Evolutionary conservation across 2,113 vertebrate species (phyloP).

Genomic region (Enhydra lutris): DNA sequence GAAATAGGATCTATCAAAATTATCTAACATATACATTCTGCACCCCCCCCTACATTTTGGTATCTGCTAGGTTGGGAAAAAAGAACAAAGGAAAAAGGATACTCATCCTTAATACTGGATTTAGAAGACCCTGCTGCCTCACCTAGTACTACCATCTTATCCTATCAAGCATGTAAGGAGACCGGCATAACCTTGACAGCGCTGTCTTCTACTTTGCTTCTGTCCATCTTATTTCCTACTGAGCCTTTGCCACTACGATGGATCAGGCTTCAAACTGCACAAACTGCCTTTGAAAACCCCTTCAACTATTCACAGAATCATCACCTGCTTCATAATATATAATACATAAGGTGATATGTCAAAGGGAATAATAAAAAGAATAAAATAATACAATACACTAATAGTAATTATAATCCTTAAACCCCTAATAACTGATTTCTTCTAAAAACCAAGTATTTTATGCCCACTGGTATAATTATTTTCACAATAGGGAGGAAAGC

Average conservation of each 20-base stretch:
- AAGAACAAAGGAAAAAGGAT: neutral
- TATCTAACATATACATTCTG: neutral
- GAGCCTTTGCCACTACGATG: neutral
- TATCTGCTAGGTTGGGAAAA: neutral
- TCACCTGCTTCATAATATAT: neutral
- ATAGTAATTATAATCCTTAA: neutral
- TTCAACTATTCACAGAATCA: neutral
- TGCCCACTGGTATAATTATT: neutral
- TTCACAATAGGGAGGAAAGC: neutral
- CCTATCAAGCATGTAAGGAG: neutral
- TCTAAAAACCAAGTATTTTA: neutral
- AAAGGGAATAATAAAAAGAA: constrained; percentile 26
- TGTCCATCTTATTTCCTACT: neutral
- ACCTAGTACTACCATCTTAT: neutral
- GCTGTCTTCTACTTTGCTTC: neutral
- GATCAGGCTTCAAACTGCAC: neutral
- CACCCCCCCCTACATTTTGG: neutral
- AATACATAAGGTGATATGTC: neutral
- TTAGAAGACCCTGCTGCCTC: neutral
- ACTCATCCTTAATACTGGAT: neutral
- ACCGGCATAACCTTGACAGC: neutral
- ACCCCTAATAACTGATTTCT: neutral
- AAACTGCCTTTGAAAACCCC: neutral
- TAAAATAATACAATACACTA: neutral
- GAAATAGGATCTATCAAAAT: constrained; percentile 37